phyloP scores from a whole-genome alignment of 2,113 vertebrate genomes.

The Oryzias javanicus region DNA sequence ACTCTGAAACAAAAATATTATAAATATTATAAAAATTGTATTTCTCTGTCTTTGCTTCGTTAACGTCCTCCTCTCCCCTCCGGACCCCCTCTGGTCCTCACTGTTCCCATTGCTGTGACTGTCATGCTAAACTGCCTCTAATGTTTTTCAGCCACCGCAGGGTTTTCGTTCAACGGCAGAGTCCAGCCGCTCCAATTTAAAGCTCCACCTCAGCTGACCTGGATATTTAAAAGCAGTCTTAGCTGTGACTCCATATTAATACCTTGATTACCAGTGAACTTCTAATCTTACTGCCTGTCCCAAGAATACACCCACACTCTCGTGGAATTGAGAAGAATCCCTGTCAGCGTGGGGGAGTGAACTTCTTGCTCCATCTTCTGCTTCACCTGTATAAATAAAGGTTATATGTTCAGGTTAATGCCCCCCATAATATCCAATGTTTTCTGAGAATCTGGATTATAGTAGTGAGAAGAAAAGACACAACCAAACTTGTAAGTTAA shows the following conservation, averaged over 20 bases:
- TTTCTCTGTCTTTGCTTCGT: not conserved
- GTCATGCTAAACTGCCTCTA: not conserved
- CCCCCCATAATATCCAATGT: not conserved
- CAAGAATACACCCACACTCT: slow-evolving; percentile 20
- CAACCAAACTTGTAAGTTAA: not conserved
- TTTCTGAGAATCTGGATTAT: slow-evolving; percentile 4
- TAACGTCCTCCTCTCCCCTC: slow-evolving; percentile 14
- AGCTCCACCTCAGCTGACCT: slow-evolving; percentile 4
- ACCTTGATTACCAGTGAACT: slow-evolving; percentile 15
- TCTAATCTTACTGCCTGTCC: not conserved
- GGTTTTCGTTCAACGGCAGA: slow-evolving; percentile 7
- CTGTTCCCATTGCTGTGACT: slow-evolving; percentile 12
- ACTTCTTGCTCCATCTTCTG: slow-evolving; percentile 10
- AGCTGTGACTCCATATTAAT: not conserved
- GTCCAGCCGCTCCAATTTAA: not conserved
- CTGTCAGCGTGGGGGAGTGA: not conserved
- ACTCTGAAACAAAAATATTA: no score
- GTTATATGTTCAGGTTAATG: no score
- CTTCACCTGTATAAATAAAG: no score
- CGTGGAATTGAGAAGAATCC: slow-evolving; percentile 34
- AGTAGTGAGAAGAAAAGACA: slow-evolving; percentile 6
- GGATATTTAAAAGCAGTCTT: slow-evolving; percentile 5
- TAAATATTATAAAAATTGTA: no score
- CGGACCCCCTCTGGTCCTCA: slow-evolving; percentile 12
- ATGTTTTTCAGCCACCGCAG: slow-evolving; percentile 25